These are phyloP conservation scores for Myioborus miniatus DNA, from an alignment of 2,797 vertebrate genomes.

Conservation along the genomic window DNA sequence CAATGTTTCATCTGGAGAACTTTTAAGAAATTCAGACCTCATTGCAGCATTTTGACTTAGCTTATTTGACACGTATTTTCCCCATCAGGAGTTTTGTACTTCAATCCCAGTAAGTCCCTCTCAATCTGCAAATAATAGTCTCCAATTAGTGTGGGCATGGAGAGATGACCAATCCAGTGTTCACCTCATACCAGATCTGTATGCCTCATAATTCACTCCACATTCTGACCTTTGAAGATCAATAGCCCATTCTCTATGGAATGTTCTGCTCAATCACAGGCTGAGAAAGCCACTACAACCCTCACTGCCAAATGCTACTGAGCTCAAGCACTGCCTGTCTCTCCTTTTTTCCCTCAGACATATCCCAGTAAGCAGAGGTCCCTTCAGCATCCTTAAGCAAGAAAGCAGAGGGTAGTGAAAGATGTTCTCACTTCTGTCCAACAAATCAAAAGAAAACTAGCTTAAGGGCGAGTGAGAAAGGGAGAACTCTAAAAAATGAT, in stretches of 20 bases:
- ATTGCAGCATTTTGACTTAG: neutral
- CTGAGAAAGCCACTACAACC: neutral
- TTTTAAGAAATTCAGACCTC: neutral
- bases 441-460: neutral
- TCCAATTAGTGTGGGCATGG: neutral
- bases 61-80: neutral
- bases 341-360: neutral
- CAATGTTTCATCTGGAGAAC: neutral
- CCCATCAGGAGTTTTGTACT: neutral
- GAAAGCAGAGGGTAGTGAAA: neutral
- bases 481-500: neutral
- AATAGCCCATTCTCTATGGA: neutral
- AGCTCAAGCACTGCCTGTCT: neutral
- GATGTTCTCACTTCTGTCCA: neutral
- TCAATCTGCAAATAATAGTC: neutral
- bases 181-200: neutral
- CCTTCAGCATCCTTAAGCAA: neutral
- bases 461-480: neutral
- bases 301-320: neutral
- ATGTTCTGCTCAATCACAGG: neutral
- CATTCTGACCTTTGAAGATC: neutral
- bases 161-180: neutral
- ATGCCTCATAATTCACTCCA: neutral
- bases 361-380: neutral
- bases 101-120: neutral